Percentiles rank a stretch among this genome's conserved stretches.
These are phyloP conservation scores for Chaetura pelagica DNA, from an alignment of 2,113 vertebrate species.

Conservation along the genomic window DNA sequence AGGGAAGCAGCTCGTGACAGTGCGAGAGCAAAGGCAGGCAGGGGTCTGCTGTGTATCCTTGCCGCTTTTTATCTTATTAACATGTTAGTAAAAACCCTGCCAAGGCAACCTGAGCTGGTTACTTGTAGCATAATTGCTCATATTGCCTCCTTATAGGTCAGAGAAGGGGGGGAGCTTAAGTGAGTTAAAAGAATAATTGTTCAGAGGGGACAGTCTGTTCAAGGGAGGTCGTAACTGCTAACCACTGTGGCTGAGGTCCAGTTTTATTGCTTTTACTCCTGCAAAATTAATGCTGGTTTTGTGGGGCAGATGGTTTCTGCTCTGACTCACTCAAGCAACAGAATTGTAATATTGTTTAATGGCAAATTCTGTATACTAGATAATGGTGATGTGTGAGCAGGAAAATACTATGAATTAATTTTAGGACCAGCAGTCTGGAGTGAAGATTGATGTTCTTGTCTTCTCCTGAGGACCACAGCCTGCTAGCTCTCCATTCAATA, in stretches of 20 bases:
- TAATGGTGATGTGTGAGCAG: neutral
- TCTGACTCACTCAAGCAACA: conserved; percentile 15
- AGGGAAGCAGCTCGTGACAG: conserved; percentile 46
- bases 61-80: conserved; percentile 69
- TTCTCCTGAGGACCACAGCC: neutral
- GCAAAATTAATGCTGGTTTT: neutral
- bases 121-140: conserved; percentile 54
- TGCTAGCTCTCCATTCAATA: neutral
- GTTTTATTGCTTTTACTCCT: conserved; percentile 46
- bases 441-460: neutral
- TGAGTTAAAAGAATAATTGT: conserved; percentile 56
- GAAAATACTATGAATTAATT: neutral
- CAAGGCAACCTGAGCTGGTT: conserved; percentile 66
- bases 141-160: conserved; percentile 37
- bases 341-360: neutral
- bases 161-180: neutral
- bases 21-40: conserved; percentile 56
- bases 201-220: conserved; percentile 55
- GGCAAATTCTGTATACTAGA: neutral
- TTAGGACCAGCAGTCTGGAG: neutral
- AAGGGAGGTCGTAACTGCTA: conserved; percentile 9
- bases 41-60: conserved; percentile 61
- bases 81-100: conserved; percentile 64
- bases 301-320: conserved; percentile 46
- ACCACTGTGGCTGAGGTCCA: neutral